phyloP scores from a whole-genome alignment of 2,888 invertebrate genomes.

The Habroteleia sp. region DNA sequence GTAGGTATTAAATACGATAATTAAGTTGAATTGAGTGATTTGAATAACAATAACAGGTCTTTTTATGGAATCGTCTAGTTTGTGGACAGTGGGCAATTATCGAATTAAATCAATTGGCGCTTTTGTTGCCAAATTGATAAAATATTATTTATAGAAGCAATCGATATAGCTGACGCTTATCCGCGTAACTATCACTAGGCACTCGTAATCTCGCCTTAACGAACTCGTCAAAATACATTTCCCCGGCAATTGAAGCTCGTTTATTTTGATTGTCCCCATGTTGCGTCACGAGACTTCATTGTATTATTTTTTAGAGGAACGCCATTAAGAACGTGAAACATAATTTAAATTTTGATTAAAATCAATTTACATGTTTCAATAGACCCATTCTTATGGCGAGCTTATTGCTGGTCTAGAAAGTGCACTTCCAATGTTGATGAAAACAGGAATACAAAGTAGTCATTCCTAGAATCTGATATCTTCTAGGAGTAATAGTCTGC shows the following conservation, averaged over 20 bases:
- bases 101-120: slow-evolving; percentile 19
- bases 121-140: slow-evolving; percentile 20
- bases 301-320: slow-evolving; percentile 29
- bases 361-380: slow-evolving; percentile 15
- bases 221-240: slow-evolving; percentile 46
- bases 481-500: no score
- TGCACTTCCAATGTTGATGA: no score
- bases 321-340: not conserved
- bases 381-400: slow-evolving; percentile 1
- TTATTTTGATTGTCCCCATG: slow-evolving; percentile 46
- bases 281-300: slow-evolving; percentile 27
- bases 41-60: no score
- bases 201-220: slow-evolving; percentile 23
- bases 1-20: no score
- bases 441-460: no score
- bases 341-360: slow-evolving; percentile 25
- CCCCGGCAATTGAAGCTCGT: slow-evolving; percentile 43
- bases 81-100: slow-evolving; percentile 6
- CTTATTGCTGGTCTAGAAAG: no score
- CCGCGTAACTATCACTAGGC: slow-evolving; percentile 11
- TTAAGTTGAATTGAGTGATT: no score
- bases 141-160: slow-evolving; percentile 33
- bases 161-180: slow-evolving; percentile 20
- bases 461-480: no score
- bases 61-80: no score